A percentile compares a stretch with the other conserved stretches of the same genome.
Conservation (phyloP, 2,113 vertebrate genomes). For the Psittacula cyanocephala region DNA sequence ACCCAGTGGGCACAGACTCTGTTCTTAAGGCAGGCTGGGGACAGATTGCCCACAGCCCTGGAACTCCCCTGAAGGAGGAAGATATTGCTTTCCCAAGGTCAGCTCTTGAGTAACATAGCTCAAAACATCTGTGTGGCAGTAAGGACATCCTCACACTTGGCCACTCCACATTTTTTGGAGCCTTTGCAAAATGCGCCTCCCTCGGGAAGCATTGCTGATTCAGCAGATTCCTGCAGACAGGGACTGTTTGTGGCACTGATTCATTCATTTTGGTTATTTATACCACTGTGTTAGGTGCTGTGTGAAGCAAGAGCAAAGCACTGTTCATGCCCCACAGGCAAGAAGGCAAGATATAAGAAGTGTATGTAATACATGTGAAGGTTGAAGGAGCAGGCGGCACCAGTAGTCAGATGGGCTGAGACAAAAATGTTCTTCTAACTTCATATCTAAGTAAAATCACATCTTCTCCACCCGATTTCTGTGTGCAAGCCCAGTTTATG, state of each 20-base stretch:
- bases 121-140: not conserved
- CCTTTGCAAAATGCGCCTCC: not conserved
- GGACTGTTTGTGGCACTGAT: constrained; percentile 49
- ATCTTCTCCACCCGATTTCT: not conserved
- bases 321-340: not conserved
- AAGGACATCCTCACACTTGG: not conserved
- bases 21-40: not conserved
- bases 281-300: not conserved
- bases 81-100: not conserved
- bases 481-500: fast-evolving
- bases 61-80: not conserved
- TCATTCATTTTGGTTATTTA: constrained; percentile 31
- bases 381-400: not conserved
- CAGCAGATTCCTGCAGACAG: constrained; percentile 56
- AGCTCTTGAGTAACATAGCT: not conserved
- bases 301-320: constrained; percentile 19
- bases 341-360: not conserved
- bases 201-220: constrained; percentile 55
- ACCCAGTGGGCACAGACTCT: not conserved
- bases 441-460: not conserved
- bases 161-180: not conserved
- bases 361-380: not conserved
- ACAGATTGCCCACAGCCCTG: not conserved
- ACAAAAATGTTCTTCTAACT: not conserved
- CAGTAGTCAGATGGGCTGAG: not conserved